Evolutionary conservation across 1,140 invertebrate genomes (phyloP), one percentile per base, ranked within the genome.

Genomic region (Apis laboriosa): DNA sequence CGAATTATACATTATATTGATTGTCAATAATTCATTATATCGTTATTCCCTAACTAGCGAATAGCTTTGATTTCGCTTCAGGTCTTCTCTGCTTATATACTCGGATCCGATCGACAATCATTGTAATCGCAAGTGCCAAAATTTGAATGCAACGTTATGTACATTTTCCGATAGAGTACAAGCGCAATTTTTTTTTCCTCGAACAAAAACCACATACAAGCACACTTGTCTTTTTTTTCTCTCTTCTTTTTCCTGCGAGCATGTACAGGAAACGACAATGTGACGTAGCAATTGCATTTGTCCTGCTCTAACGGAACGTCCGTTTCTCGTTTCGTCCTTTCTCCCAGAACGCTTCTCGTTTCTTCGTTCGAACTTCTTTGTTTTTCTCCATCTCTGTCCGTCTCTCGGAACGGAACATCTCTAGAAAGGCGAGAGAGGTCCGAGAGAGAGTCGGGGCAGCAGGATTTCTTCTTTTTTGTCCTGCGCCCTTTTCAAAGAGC

Each of bases 401-500:
- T 73, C 51, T 13, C 28, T 17, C 67, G 15, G 21, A 13, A 56
- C n/a, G 85, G 73, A 68, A 64, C 63, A 84, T 88, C 86, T 88
- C 86, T 84, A 84, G 86, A 87, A 87, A 87, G 28, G 77, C 77
- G 74, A 61, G 77, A 73, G 74, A 61, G 72, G 81, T 88, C 77
- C 85, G 77, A 85, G 58, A 72, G 61, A 66, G 34, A 43, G 86
- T 70, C 70, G 78, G 72, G 82, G 73, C 83, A 77, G 73, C 83
- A 77, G 72, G 85, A 86, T 87, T 81, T 88, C 86, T 74, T 87
- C 86, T 86, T 87, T 86, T 87, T 87, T 87, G 80, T 86, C 85
- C 86, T 74, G 86, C 83, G 86, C 86, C 86, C 87, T 88, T 88
- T 88, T 87, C 83, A 88, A 88, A 88, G 86, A 87, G 86, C 79